Conservation (phyloP, 2,113 vertebrate species). For the Peromyscus polionotus region DNA sequence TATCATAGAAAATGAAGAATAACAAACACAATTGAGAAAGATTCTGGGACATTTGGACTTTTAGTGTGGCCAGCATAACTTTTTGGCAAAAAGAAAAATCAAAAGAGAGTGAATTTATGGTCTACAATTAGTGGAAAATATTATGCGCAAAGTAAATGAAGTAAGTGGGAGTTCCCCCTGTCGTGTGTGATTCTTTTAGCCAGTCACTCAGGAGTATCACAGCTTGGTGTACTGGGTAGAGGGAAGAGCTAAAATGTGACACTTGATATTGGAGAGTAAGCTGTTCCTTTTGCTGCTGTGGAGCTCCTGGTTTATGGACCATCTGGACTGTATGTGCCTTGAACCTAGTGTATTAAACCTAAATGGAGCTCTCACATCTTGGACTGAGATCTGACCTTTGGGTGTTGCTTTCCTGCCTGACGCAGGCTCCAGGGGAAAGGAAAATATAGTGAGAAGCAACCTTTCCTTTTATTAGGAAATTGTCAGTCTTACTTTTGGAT, state of each 20-base stretch:
- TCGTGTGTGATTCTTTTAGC: constrained; percentile 88
- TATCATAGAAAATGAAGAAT: constrained; percentile 88
- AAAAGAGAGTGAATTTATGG: constrained; percentile 86
- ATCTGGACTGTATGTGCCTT: constrained; percentile 57
- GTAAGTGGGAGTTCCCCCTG: constrained; percentile 91
- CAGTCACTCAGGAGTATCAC: constrained; percentile 90
- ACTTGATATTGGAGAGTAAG: constrained; percentile 77
- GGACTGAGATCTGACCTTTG: constrained; percentile 64
- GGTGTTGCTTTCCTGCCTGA: constrained; percentile 79
- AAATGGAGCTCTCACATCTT: constrained; percentile 60
- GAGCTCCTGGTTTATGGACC: constrained; percentile 72
- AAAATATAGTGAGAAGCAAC: constrained; percentile 60
- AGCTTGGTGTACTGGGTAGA: constrained; percentile 86
- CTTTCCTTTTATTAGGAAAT: constrained; percentile 72
- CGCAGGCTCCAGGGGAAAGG: constrained; percentile 79
- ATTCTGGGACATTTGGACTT: constrained; percentile 87
- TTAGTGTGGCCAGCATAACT: constrained; percentile 87
- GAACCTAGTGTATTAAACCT: constrained; percentile 38
- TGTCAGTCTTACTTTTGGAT: constrained; percentile 81
- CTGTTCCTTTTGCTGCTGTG: constrained; percentile 82
- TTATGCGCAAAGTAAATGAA: constrained; percentile 92
- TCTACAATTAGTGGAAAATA: constrained; percentile 92
- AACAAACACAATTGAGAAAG: constrained; percentile 87
- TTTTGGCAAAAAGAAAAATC: constrained; percentile 73
- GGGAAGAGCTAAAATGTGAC: constrained; percentile 83